Conservation (phyloP, 2,888 invertebrate species). For the Leptinotarsa rubiginosa region DNA sequence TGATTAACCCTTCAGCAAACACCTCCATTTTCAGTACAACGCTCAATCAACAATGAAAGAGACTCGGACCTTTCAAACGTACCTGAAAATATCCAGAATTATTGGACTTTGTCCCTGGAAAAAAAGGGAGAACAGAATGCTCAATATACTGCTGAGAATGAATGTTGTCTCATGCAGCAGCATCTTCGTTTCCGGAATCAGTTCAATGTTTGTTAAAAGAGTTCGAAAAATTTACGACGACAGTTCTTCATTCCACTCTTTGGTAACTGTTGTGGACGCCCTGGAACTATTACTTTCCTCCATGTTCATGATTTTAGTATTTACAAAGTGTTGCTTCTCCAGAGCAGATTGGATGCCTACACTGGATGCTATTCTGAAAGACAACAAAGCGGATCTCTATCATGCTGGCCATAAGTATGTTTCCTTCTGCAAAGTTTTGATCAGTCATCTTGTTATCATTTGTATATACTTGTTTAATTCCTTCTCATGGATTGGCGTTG, state of each 20-base stretch:
- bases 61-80: not conserved
- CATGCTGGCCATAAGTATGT: not conserved
- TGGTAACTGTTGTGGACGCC: not conserved
- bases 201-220: no score
- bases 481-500: not conserved
- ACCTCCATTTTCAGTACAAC: not conserved
- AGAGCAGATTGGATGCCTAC: not conserved
- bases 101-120: not conserved
- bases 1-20: not conserved
- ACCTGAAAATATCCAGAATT: not conserved
- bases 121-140: not conserved
- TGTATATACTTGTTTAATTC: not conserved
- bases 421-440: not conserved
- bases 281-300: not conserved
- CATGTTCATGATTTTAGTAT: not conserved
- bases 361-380: not conserved
- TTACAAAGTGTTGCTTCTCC: not conserved
- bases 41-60: not conserved
- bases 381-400: not conserved
- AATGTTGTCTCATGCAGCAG: no score
- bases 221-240: no score
- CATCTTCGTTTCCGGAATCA: no score
- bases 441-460: not conserved
- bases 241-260: no score
- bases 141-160: no score